Percentiles rank a stretch among this genome's conserved stretches.
These are phyloP conservation scores for Acrocephalus arundinaceus DNA, from an alignment of 2,113 vertebrate genomes.

Conservation along the genomic window DNA sequence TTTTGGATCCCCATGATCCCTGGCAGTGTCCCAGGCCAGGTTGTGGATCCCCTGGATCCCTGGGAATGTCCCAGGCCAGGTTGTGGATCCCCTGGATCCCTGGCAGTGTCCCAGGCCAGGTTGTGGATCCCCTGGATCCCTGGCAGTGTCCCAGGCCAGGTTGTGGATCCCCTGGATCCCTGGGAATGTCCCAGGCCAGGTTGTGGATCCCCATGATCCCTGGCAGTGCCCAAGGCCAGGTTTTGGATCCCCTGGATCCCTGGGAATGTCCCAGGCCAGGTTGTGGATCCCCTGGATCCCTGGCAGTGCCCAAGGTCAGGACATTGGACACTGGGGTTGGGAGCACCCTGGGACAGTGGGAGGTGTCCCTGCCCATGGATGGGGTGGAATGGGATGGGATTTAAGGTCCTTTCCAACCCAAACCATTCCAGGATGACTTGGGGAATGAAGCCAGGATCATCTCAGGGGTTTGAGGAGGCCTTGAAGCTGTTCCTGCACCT, in stretches of 20 bases:
- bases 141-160: neutral
- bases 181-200: too few relatives aligned
- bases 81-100: neutral
- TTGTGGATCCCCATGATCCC: too few relatives aligned
- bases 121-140: neutral
- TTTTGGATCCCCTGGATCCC: neutral
- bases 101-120: neutral
- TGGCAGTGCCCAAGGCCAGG: neutral
- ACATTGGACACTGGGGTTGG: neutral
- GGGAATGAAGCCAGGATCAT: neutral
- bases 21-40: neutral
- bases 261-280: neutral
- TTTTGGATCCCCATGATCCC: neutral
- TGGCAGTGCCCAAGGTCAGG: too few relatives aligned
- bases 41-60: too few relatives aligned
- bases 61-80: too few relatives aligned
- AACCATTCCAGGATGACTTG: neutral
- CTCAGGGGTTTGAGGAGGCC: neutral
- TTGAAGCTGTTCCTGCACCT: neutral
- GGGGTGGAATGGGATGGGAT: accelerated
- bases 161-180: too few relatives aligned
- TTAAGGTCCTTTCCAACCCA: neutral
- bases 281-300: too few relatives aligned
- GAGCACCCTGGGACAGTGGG: neutral
- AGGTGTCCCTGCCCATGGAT: neutral